Evolutionary conservation across 2,113 vertebrate genomes (phyloP).

Genomic region (Athene noctua): DNA sequence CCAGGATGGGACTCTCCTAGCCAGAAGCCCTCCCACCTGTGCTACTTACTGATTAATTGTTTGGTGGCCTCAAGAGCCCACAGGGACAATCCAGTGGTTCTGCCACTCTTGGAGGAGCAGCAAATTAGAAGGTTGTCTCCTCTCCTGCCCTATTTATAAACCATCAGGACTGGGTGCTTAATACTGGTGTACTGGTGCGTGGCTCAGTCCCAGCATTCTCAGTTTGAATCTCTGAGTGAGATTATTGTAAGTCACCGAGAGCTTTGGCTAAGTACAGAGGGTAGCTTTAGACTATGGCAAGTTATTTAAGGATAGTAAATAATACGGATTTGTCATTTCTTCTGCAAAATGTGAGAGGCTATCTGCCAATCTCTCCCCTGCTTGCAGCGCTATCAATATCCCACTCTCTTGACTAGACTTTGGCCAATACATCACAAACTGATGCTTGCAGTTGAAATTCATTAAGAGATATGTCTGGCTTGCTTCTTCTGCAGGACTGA

Average conservation of each 20-base stretch:
- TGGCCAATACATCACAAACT: neutral
- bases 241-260: neutral
- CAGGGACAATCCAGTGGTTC: neutral
- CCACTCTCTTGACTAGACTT: neutral
- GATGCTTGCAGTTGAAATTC: neutral
- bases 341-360: neutral
- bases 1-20: neutral
- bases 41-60: neutral
- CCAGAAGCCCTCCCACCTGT: neutral
- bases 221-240: neutral
- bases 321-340: neutral
- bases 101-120: neutral
- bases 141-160: neutral
- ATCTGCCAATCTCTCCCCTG: neutral
- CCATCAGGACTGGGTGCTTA: neutral
- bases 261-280: neutral
- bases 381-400: neutral
- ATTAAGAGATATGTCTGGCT: neutral
- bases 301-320: neutral
- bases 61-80: neutral
- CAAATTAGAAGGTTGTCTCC: neutral
- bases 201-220: fast-evolving
- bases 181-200: fast-evolving
- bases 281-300: neutral
- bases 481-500: neutral